Evolutionary conservation across 2,113 vertebrate genomes (phyloP), one percentile per base, ranked within the genome.

Genomic region (Entomyzon cyanotis): DNA sequence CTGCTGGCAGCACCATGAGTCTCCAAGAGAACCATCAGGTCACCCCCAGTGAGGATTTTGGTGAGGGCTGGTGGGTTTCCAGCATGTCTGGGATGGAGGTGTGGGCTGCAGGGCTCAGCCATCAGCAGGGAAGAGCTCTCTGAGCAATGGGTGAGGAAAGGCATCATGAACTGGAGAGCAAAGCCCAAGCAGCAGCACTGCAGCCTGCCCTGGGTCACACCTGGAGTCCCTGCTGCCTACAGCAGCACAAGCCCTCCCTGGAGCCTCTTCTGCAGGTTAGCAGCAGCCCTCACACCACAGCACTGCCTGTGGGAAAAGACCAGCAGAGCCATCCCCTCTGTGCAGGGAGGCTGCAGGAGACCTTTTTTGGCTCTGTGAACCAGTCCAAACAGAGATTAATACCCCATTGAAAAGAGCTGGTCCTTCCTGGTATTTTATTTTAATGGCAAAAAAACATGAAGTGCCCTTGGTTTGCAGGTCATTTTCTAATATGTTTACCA

Each of bases 401-500:
- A 50, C 30, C n/a, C 55, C 35, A 96, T 91, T 91, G 87, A 85
- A 93, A 83, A 87, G 70, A 76, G 27, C 30, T 39, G 78, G 77
- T 86, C 35, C 59, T 94, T 92, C 92, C 67, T 95, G 63, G 53
- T 90, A 84, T 86, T 86, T 94, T 82, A 70, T 83, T 93, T 91
- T 93, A 83, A 84, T 71, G 56, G 49, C 33, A 75, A 78, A 82
- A 53, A 71, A 83, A 59, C 37, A 50, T 85, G 21, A 68, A 71
- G 25, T 46, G 22, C n/a, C n/a, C 12, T 35, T 78, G 70, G 23
- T 77, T 62, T 71, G 17, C 68, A 91, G 59, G 30, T 53, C n/a
- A 10, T 77, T 80, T 84, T 80, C 67, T 89, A 47, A 96, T 58
- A 58, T 49, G 30, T 64, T 92, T 89, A 44, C 52, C 53, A 6